A percentile compares a stretch with the other conserved stretches of the same genome.
phyloP scores from a whole-genome alignment of 2,113 vertebrate species.

The Podilymbus podiceps region DNA sequence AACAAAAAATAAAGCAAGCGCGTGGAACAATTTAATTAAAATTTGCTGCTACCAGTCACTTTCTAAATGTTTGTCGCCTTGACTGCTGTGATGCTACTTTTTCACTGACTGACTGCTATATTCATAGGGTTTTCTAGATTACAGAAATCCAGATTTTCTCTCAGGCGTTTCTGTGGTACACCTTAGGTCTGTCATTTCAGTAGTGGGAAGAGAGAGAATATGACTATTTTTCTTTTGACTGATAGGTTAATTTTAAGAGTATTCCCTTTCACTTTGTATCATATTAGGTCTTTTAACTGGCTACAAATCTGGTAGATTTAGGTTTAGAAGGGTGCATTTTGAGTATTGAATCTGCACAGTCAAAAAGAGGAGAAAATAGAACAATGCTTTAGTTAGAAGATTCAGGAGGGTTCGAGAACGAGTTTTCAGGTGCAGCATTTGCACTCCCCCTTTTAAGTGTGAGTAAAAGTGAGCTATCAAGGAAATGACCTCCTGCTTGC shows the following conservation, averaged over 20 bases:
- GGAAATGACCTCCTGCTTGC: conserved; percentile 24
- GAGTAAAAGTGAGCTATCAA: background rate
- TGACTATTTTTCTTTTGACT: background rate
- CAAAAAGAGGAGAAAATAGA: background rate
- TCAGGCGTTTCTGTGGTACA: background rate
- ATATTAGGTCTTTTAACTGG: background rate
- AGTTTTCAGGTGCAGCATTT: background rate
- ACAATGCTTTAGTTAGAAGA: background rate
- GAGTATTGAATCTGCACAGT: background rate
- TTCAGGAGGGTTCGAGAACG: background rate
- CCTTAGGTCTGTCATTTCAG: background rate
- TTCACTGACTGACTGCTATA: background rate
- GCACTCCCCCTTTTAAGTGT: background rate
- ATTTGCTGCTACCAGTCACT: background rate
- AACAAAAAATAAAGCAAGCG: background rate
- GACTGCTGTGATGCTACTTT: background rate
- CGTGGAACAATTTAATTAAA: background rate
- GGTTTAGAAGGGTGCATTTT: background rate
- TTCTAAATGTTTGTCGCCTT: background rate
- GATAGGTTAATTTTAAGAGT: background rate
- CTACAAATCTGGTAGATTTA: background rate
- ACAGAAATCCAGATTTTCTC: background rate
- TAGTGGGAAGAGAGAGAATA: background rate
- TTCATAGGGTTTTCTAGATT: background rate
- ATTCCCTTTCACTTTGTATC: background rate